A percentile compares a stretch with the other conserved stretches of the same genome.
These are phyloP conservation scores for Sphyrna mokarran DNA, from an alignment of 2,113 vertebrate genomes.

Conservation along the genomic window DNA sequence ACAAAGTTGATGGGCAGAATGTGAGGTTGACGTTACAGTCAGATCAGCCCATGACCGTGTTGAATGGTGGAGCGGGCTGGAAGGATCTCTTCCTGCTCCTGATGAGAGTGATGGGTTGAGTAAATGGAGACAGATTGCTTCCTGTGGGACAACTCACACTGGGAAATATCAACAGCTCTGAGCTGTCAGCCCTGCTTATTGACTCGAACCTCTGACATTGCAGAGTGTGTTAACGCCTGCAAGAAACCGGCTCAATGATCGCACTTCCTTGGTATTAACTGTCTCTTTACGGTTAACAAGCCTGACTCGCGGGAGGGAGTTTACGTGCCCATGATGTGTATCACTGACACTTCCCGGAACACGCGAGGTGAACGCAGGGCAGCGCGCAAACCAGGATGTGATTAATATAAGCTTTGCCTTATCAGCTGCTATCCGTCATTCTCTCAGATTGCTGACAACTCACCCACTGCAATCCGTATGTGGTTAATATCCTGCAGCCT, in stretches of 20 bases:
- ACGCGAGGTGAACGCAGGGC: too few species aligned
- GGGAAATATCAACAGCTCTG: background rate
- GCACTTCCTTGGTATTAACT: background rate
- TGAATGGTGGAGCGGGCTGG: too few species aligned
- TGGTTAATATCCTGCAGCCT: background rate
- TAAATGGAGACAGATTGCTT: background rate
- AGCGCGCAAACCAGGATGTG: background rate
- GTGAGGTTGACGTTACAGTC: too few species aligned
- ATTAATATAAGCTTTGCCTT: background rate
- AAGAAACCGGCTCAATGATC: background rate
- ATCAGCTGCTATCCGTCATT: background rate
- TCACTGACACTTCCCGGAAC: background rate
- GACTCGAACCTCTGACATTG: background rate
- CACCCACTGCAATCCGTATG: background rate
- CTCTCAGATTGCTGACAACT: background rate
- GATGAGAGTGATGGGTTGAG: background rate
- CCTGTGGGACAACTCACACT: background rate
- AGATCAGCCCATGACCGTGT: too few species aligned
- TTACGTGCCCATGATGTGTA: background rate
- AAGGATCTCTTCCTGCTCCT: too few species aligned
- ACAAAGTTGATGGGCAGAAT: too few species aligned
- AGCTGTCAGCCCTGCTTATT: background rate
- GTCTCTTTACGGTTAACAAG: background rate
- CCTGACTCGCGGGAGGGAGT: background rate
- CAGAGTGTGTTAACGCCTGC: background rate